Base-by-base conservation (phyloP, 2,797 vertebrate species). In the Cygnus olor region DNA sequence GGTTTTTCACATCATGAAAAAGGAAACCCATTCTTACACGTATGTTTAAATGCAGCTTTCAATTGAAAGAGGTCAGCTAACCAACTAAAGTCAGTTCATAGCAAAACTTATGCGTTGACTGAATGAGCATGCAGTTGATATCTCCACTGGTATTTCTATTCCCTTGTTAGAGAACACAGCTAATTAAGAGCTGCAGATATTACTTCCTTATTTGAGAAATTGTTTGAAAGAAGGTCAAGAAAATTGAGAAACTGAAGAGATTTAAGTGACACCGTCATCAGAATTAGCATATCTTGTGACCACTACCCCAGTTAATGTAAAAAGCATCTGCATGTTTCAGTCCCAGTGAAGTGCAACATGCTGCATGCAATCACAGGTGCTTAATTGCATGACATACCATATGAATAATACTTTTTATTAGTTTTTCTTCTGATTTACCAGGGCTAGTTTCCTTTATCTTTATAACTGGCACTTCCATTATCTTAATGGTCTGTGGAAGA, bases 381-480 rank as follows among this genome's bases (percentile, higher is more conserved):
- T 97, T 80, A 97, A 91, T 84, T 97, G 95, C 95, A 96, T 97
- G 97, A 98, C 98, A 97, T 99, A 99, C 99, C 99, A 99, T 99
- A 98, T 98, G 99, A 97, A 99, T 98, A 98, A 99, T 98, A 98
- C 98, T 99, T 99, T 99, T 99, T 96, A 99, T 99, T 97, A 98
- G 98, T 98, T 99, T 99, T 97, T 99, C 99, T 95, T 98, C 97
- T 84, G 97, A 97, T 96, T 99, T 98, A 96, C 98, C 98, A 86
- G 98, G 98, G 96, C 98, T 98, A 97, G 98, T 98, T 98, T 98
- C 98, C 98, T 98, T 99, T 98, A 99, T 99, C 99, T 99, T 99
- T 99, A 99, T 98, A 98, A 99, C 98, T 36, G 99, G 99, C 94
- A 99, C 99, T 98, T 99, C 99, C 99, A 99, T 99, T 98, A 99